Conservation (phyloP, 2,888 invertebrate species). For the Andricus quercusramuli region DNA sequence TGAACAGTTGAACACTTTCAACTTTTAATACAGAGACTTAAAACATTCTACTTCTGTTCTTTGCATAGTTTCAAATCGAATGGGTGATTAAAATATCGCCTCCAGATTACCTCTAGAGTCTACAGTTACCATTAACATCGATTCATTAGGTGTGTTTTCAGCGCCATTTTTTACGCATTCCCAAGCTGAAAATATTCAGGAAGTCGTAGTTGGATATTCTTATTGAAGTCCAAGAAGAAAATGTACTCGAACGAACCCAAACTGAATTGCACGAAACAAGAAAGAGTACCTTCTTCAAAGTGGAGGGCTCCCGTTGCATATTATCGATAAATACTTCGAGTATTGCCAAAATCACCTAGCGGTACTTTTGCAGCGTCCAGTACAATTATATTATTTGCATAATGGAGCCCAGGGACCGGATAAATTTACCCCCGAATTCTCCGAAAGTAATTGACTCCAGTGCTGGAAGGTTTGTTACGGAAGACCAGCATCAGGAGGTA, state of each 20-base stretch:
- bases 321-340: slow-evolving; percentile 11
- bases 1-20: slow-evolving; percentile 25
- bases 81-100: background rate
- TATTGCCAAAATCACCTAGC: slow-evolving; percentile 19
- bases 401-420: background rate
- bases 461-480: background rate
- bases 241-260: background rate
- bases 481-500: background rate
- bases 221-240: background rate
- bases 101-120: background rate
- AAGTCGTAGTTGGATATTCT: background rate
- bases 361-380: slow-evolving; percentile 14
- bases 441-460: background rate
- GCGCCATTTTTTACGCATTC: slow-evolving; percentile 8
- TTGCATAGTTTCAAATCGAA: background rate
- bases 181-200: slow-evolving; percentile 15
- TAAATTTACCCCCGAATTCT: background rate
- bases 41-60: background rate
- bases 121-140: background rate
- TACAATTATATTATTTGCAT: slow-evolving; percentile 21
- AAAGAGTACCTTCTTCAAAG: background rate
- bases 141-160: slow-evolving; percentile 7
- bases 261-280: slow-evolving; percentile 13
- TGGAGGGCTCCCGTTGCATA: background rate
- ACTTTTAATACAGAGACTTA: background rate